Evolutionary conservation across 2,113 vertebrate genomes (phyloP).

Genomic region (Murina feae): DNA sequence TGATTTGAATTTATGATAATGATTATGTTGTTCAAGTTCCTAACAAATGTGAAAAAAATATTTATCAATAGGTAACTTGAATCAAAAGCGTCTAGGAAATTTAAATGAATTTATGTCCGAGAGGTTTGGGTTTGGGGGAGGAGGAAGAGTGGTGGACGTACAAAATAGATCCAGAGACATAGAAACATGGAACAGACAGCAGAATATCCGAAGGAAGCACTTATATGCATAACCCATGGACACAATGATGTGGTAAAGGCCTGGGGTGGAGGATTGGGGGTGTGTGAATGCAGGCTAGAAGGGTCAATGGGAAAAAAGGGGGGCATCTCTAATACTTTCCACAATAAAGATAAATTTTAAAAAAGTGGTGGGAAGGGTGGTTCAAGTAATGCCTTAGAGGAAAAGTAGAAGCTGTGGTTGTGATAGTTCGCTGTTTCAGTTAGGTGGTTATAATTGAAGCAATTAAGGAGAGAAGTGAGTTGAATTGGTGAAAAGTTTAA

Average conservation of each 20-base stretch:
- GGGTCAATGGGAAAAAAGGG: no score
- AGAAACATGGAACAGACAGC: no score
- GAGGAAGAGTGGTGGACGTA: not conserved
- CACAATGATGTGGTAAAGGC: no score
- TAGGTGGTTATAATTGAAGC: not conserved
- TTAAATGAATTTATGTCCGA: not conserved
- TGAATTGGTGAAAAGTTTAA: not conserved
- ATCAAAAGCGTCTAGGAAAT: not conserved
- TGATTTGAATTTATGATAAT: constrained; percentile 31
- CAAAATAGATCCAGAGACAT: no score
- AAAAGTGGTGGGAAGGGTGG: not conserved
- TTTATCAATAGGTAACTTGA: not conserved
- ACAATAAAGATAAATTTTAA: no score
- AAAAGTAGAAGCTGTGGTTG: not conserved
- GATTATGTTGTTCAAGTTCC: constrained; percentile 18
- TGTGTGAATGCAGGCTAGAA: no score
- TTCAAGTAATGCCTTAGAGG: not conserved
- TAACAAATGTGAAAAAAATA: not conserved
- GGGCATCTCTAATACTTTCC: no score
- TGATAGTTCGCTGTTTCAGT: not conserved
- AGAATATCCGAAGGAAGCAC: no score
- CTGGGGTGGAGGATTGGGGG: fast-evolving
- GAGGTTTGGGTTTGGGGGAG: not conserved
- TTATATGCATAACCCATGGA: no score
- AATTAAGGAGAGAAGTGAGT: not conserved